Percentiles rank a stretch among this genome's conserved stretches.
These are phyloP conservation scores for Pemphigus obesinymphae DNA, from an alignment of 1,140 invertebrate species.

Conservation along the genomic window DNA sequence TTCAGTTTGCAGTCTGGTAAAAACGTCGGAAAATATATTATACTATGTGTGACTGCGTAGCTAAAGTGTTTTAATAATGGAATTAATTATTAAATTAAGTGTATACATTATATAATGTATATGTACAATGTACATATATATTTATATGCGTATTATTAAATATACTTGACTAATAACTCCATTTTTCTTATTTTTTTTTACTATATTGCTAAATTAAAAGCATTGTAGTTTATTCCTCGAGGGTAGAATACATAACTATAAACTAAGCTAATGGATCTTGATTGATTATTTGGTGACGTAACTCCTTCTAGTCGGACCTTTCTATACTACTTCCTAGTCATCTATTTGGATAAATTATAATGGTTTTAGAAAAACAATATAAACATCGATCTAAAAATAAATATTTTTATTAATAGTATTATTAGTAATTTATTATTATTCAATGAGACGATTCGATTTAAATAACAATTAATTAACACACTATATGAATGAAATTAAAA, in stretches of 20 bases:
- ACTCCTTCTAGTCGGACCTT: background rate
- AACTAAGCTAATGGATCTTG: conserved; percentile 21
- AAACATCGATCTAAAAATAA: background rate
- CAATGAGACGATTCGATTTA: too few relatives aligned
- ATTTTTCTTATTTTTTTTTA: conserved; percentile 20
- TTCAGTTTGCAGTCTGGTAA: too few relatives aligned
- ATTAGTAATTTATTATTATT: too few relatives aligned
- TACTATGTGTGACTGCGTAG: background rate
- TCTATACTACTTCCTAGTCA: background rate
- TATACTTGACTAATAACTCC: conserved; percentile 26
- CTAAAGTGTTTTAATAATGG: conserved; percentile 13
- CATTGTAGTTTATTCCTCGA: conserved; percentile 3
- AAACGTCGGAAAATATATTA: background rate
- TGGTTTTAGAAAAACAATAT: background rate
- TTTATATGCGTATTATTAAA: background rate
- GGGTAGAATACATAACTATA: conserved; percentile 21
- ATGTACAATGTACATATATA: too few relatives aligned
- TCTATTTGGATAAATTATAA: background rate
- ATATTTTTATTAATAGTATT: too few relatives aligned
- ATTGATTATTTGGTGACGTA: conserved; percentile 30
- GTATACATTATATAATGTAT: too few relatives aligned
- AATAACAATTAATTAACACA: too few relatives aligned
- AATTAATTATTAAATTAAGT: conserved; percentile 35
- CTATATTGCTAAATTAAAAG: background rate
- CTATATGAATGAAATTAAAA: too few relatives aligned